A percentile compares a stretch with the other conserved stretches of the same genome.
phyloP scores from a whole-genome alignment of 30 jellyfish, hydroid and myxozoan genomes.

The Hydractinia echinata region DNA sequence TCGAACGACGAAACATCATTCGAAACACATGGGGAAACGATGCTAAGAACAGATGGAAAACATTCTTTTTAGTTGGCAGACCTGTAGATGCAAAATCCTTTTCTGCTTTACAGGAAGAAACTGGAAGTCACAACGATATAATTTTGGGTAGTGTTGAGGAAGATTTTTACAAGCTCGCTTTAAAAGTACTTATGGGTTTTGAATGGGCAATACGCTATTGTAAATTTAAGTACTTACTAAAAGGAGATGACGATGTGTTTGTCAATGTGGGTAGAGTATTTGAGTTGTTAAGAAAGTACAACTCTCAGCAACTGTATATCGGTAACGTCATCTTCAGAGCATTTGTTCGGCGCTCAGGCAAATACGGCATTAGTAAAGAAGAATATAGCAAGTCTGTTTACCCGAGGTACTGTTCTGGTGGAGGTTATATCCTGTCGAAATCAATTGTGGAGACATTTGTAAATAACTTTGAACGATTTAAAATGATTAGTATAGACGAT shows the following conservation, averaged over 20 bases:
- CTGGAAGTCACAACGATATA: not conserved
- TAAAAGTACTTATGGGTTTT: conserved; percentile 14
- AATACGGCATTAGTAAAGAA: conserved; percentile 19
- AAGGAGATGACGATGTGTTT: conserved; percentile 32
- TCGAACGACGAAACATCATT: too few species aligned
- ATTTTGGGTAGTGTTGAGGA: conserved; percentile 15
- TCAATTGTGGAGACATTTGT: conserved; percentile 2
- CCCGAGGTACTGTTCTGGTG: conserved; percentile 48
- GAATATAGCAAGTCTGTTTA: conserved; percentile 15
- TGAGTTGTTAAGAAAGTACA: not conserved
- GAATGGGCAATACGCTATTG: conserved; percentile 31
- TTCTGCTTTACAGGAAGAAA: not conserved
- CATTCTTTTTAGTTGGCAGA: not conserved
- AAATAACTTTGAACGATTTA: not conserved
- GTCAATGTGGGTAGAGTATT: conserved; percentile 26
- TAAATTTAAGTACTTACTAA: conserved; percentile 1
- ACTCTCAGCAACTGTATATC: conserved; percentile 1
- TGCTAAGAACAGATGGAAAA: too few species aligned
- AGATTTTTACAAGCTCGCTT: conserved; percentile 12
- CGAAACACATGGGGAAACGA: too few species aligned
- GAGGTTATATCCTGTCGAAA: conserved; percentile 25
- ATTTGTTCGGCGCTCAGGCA: conserved; percentile 16
- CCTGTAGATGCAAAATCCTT: not conserved
- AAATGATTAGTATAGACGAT: conserved; percentile 26
- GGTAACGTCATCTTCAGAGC: conserved; percentile 32